Conservation (phyloP, 1,140 invertebrate genomes). For the Brachionus manjavacas region DNA sequence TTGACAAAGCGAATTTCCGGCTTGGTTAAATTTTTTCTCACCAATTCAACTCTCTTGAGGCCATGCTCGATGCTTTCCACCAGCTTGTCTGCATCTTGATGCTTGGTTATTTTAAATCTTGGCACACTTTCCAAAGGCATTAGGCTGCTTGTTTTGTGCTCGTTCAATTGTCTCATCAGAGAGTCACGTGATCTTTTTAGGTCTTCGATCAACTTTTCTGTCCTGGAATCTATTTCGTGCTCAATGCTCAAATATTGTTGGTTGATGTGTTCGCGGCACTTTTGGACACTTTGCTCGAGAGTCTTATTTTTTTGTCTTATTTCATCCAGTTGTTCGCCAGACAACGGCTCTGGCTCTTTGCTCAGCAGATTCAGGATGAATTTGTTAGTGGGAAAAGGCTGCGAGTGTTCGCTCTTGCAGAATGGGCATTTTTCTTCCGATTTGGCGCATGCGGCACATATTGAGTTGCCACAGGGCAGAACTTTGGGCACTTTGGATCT, state of each 20-base stretch:
- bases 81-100: neutral
- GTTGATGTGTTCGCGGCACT: neutral
- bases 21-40: neutral
- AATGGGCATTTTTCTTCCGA: neutral
- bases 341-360: neutral
- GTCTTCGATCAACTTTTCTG: neutral
- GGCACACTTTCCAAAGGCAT: neutral
- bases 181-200: neutral
- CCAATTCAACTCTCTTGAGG: neutral
- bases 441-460: neutral
- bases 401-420: neutral
- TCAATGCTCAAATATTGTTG: neutral
- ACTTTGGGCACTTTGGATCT: conserved; percentile 10
- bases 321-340: neutral
- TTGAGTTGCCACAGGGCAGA: conserved; percentile 27
- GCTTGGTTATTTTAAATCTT: neutral
- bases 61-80: neutral
- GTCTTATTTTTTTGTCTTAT: neutral
- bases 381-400: neutral
- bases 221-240: neutral
- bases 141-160: neutral
- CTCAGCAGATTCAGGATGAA: neutral
- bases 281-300: neutral
- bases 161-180: neutral
- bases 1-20: neutral